Percentiles rank a stretch among this genome's conserved stretches.
Conservation (phyloP, 2,797 vertebrate genomes). For the Dromococcyx pavoninus region DNA sequence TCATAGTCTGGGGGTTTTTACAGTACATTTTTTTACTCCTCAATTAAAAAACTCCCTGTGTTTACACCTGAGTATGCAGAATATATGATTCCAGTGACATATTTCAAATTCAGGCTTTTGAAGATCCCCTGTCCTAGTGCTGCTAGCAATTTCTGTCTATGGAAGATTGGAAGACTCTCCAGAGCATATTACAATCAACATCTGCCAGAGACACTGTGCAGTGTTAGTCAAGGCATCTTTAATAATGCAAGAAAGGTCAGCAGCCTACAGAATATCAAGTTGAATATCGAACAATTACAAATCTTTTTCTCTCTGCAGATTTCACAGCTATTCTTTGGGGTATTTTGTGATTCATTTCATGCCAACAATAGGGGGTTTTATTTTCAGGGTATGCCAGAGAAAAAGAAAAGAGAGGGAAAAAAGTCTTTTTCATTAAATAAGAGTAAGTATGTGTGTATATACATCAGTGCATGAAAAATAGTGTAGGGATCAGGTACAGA, state of each 20-base stretch:
- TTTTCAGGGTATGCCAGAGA: not conserved
- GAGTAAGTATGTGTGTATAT: not conserved
- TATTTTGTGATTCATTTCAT: not conserved
- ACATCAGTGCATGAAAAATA: not conserved
- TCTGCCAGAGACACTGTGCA: slow-evolving; percentile 11
- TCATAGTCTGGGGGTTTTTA: not conserved
- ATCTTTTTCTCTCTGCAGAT: not conserved
- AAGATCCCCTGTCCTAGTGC: not conserved
- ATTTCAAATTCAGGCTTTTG: slow-evolving; percentile 18
- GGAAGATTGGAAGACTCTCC: slow-evolving; percentile 29
- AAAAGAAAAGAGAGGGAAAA: too few relatives aligned
- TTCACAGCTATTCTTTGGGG: not conserved
- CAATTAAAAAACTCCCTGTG: not conserved
- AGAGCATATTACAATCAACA: slow-evolving; percentile 36
- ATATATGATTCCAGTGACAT: not conserved
- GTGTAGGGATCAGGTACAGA: not conserved
- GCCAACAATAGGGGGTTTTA: not conserved
- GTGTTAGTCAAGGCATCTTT: slow-evolving; percentile 52
- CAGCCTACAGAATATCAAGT: slow-evolving; percentile 32
- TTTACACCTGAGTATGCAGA: slow-evolving; percentile 7
- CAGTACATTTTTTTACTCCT: not conserved
- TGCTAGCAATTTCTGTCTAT: slow-evolving; percentile 6
- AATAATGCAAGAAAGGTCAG: slow-evolving; percentile 70
- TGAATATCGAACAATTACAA: not conserved
- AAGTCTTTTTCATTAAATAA: not conserved